Percentiles rank a stretch among this genome's conserved stretches.
phyloP scores from a whole-genome alignment of 1,140 invertebrate genomes.

The Ladona fulva region DNA sequence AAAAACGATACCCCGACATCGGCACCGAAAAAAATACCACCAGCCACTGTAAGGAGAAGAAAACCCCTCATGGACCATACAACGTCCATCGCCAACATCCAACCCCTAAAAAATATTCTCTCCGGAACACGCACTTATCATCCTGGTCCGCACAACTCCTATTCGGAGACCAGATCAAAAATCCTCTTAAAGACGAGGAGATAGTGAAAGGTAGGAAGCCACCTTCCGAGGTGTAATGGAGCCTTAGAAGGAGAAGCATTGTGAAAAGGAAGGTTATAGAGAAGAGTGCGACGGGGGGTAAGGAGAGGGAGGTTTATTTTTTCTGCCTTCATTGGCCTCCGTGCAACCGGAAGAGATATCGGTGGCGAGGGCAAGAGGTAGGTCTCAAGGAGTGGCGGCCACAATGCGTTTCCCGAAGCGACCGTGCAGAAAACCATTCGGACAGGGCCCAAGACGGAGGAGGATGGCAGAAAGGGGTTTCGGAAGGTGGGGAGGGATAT shows the following conservation, averaged over 20 bases:
- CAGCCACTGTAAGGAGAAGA: too few species aligned
- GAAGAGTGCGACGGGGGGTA: background rate
- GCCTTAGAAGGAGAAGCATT: background rate
- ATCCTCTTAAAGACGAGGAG: background rate
- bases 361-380: background rate
- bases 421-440: background rate
- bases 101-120: too few species aligned
- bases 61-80: too few species aligned
- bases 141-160: too few species aligned
- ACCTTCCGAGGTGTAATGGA: conserved; percentile 4
- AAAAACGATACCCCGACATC: too few species aligned
- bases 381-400: background rate
- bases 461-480: background rate
- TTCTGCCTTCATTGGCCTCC: background rate
- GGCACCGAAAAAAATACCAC: too few species aligned
- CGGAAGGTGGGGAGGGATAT: background rate
- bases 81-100: too few species aligned
- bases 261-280: background rate
- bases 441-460: background rate
- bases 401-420: conserved; percentile 2
- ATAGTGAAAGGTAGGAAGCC: background rate
- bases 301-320: background rate
- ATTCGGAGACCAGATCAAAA: too few species aligned
- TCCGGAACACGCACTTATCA: too few species aligned
- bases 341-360: background rate